phyloP scores from a whole-genome alignment of 2,888 invertebrate genomes.

The Leptinotarsa juncta region DNA sequence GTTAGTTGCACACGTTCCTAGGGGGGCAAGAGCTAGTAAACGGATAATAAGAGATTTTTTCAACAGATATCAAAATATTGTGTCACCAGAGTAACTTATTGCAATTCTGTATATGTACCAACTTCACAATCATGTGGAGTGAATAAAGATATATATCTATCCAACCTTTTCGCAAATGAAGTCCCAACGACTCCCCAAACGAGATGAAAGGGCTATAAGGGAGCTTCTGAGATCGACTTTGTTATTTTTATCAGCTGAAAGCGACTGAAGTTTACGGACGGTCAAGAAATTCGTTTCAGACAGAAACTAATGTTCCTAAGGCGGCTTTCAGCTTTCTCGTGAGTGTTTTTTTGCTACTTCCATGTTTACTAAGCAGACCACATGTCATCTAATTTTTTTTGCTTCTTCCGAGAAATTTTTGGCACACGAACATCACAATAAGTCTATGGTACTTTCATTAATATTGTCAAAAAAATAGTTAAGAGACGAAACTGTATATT shows the following conservation, averaged over 20 bases:
- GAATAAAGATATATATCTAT: conserved; percentile 15
- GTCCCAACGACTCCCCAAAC: conserved; percentile 10
- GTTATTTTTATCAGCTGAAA: conserved; percentile 2
- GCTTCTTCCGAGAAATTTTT: background rate
- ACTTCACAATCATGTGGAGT: background rate
- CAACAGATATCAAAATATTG: no score
- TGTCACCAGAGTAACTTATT: background rate
- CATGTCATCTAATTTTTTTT: background rate
- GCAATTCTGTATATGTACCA: background rate
- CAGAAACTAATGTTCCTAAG: conserved; percentile 2
- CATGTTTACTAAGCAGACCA: background rate
- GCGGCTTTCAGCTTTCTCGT: background rate
- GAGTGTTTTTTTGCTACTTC: background rate
- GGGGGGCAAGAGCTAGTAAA: no score
- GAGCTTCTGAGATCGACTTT: background rate
- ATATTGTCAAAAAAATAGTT: no score
- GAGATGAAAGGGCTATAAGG: conserved; percentile 12
- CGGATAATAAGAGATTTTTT: no score
- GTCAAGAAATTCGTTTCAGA: conserved; percentile 16
- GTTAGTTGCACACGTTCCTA: no score
- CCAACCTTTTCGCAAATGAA: conserved; percentile 12
- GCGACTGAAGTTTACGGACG: conserved; percentile 13
- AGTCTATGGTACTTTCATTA: no score
- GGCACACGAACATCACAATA: no score
- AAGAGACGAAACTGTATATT: no score